Evolutionary conservation across 2,113 vertebrate genomes (phyloP).

Genomic region (Rallus limicola): DNA sequence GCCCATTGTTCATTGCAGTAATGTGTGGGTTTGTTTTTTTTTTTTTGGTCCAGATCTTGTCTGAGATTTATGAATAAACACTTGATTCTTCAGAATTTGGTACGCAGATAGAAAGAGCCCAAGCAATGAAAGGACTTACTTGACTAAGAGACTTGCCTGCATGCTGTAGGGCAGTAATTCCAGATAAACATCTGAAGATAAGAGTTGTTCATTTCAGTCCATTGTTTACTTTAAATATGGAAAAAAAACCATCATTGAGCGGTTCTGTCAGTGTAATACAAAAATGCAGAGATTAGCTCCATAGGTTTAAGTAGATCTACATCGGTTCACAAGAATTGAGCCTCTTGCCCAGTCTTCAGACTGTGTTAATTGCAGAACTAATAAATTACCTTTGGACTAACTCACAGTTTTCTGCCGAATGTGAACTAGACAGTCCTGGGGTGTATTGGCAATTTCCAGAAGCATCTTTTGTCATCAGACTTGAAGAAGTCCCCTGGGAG

Average conservation of each 20-base stretch:
- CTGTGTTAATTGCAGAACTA: not conserved
- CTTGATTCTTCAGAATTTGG: constrained; percentile 45
- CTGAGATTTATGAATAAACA: constrained; percentile 25
- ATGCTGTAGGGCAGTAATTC: not conserved
- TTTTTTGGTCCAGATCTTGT: not conserved
- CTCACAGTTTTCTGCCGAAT: not conserved
- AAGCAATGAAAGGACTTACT: constrained; percentile 1
- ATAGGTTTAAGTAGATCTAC: not conserved
- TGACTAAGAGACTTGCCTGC: not conserved
- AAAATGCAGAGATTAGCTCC: not conserved
- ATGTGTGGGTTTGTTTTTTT: rapidly evolving
- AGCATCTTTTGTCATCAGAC: not conserved
- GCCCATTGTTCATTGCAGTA: not conserved
- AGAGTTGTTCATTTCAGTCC: not conserved
- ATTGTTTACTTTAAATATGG: constrained; percentile 25
- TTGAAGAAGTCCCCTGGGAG: not conserved
- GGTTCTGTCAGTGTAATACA: not conserved
- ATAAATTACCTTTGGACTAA: not conserved
- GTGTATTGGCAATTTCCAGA: not conserved
- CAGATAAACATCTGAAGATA: constrained; percentile 40
- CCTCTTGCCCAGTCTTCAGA: not conserved
- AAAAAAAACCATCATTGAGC: not conserved
- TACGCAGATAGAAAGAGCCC: not conserved
- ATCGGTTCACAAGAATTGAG: not conserved
- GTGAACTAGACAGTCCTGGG: not conserved